Conservation (phyloP, 1,140 invertebrate species). For the Drosophila kanapiae region DNA sequence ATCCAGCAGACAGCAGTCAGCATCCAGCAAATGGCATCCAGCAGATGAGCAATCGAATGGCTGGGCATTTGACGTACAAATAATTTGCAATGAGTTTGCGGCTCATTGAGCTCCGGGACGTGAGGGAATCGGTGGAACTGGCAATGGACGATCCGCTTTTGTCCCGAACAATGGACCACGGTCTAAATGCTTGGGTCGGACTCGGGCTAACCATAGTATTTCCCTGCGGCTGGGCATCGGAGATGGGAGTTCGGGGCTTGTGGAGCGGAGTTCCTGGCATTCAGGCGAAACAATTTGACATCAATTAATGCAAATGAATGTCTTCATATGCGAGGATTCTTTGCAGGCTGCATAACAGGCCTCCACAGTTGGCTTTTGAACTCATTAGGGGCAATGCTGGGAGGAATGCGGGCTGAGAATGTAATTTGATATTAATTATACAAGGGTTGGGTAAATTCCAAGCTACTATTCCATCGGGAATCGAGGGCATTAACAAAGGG, state of each 20-base stretch:
- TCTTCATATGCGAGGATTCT: slow-evolving; percentile 42
- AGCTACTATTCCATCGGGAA: neutral
- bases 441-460: slow-evolving; percentile 9
- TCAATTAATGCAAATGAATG: slow-evolving; percentile 65
- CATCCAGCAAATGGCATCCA: neutral
- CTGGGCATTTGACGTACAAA: slow-evolving; percentile 71
- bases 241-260: slow-evolving; percentile 1
- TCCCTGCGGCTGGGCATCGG: slow-evolving; percentile 1
- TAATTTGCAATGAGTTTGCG: slow-evolving; percentile 82
- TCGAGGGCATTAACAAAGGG: neutral
- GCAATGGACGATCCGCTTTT: slow-evolving; percentile 22
- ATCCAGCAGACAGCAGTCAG: slow-evolving; percentile 30
- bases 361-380: slow-evolving; percentile 30
- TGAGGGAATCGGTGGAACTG: slow-evolving; percentile 28
- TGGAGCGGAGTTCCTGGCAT: slow-evolving; percentile 32
- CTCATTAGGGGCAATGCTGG: slow-evolving; percentile 32
- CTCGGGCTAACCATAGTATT: slow-evolving; percentile 24
- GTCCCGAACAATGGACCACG: slow-evolving; percentile 33
- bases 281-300: slow-evolving; percentile 55
- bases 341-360: slow-evolving; percentile 16
- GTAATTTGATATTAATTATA: slow-evolving; percentile 41
- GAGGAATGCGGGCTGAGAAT: slow-evolving; percentile 40
- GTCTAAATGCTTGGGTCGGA: slow-evolving; percentile 38
- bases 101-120: slow-evolving; percentile 72
- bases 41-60: slow-evolving; percentile 47